Percentiles rank a stretch among this genome's conserved stretches.
These are phyloP conservation scores for Medauroidea extradentata DNA, from an alignment of 1,140 invertebrate species.

Conservation along the genomic window DNA sequence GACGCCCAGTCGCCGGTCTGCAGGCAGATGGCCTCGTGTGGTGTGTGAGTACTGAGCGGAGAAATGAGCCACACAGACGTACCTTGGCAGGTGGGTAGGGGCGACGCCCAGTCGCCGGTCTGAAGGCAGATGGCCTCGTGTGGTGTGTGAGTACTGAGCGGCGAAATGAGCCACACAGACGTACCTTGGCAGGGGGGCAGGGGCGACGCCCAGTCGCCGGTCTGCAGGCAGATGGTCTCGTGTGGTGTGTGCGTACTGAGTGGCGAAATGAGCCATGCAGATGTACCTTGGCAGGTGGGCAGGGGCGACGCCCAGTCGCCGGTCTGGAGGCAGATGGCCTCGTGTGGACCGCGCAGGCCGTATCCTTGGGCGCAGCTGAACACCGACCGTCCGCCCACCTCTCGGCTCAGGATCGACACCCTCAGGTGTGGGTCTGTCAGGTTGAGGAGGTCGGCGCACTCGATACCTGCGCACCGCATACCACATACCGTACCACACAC, in stretches of 20 bases:
- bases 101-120: slow-evolving; percentile 77
- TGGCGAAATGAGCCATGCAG: too few species aligned
- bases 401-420: slow-evolving; percentile 64
- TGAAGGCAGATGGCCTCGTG: too few species aligned
- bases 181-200: too few species aligned
- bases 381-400: slow-evolving; percentile 69
- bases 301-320: slow-evolving; percentile 75
- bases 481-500: background rate
- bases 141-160: too few species aligned
- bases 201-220: too few species aligned
- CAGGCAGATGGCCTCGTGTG: too few species aligned
- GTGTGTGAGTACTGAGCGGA: too few species aligned
- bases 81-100: slow-evolving; percentile 67
- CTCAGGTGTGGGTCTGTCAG: slow-evolving; percentile 50
- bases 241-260: slow-evolving; percentile 55
- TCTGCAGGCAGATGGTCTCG: slow-evolving; percentile 78
- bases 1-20: too few species aligned
- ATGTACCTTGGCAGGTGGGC: slow-evolving; percentile 66
- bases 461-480: slow-evolving; percentile 51
- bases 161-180: too few species aligned
- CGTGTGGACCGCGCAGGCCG: slow-evolving; percentile 65
- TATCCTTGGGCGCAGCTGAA: slow-evolving; percentile 77
- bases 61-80: too few species aligned
- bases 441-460: slow-evolving; percentile 65
- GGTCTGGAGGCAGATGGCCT: slow-evolving; percentile 68